phyloP scores from a whole-genome alignment of 2,797 vertebrate species.

The Galaxias olidus region DNA sequence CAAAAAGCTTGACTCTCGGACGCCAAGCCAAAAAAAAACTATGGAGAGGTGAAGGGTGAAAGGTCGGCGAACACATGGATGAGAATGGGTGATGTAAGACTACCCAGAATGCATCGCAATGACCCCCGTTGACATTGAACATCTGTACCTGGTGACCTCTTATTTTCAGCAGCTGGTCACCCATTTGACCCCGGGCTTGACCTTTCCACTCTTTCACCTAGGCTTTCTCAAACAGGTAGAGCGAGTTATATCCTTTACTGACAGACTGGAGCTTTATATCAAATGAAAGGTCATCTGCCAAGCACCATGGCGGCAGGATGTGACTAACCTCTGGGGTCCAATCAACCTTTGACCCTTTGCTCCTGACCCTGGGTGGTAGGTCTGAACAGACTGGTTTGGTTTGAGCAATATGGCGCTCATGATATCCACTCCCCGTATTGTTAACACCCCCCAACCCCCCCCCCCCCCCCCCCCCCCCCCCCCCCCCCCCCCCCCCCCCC shows the following conservation, averaged over 20 bases:
- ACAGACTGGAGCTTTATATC: slow-evolving; percentile 41
- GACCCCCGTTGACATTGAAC: slow-evolving; percentile 70
- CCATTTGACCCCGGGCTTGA: slow-evolving; percentile 53
- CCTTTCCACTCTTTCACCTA: slow-evolving; percentile 24
- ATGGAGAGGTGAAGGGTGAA: slow-evolving; percentile 38
- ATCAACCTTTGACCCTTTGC: slow-evolving; percentile 12
- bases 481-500: too few species aligned
- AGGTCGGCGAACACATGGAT: slow-evolving; percentile 64
- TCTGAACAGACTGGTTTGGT: too few species aligned
- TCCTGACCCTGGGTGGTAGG: not conserved
- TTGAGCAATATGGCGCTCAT: too few species aligned
- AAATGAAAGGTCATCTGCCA: slow-evolving; percentile 48
- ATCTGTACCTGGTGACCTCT: slow-evolving; percentile 74
- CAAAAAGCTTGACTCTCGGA: slow-evolving; percentile 25
- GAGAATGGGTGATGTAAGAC: slow-evolving; percentile 46
- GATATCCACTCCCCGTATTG: too few species aligned
- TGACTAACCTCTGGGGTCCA: slow-evolving; percentile 3
- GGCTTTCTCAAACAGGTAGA: too few species aligned
- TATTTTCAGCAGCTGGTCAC: slow-evolving; percentile 64
- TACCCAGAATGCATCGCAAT: slow-evolving; percentile 65
- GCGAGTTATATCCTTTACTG: too few species aligned
- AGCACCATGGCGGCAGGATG: slow-evolving; percentile 36
- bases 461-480: too few species aligned
- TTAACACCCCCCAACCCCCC: too few species aligned
- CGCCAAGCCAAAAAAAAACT: slow-evolving; percentile 34